phyloP scores from a whole-genome alignment of 2,113 vertebrate genomes.

The Pseudopipra pipra region DNA sequence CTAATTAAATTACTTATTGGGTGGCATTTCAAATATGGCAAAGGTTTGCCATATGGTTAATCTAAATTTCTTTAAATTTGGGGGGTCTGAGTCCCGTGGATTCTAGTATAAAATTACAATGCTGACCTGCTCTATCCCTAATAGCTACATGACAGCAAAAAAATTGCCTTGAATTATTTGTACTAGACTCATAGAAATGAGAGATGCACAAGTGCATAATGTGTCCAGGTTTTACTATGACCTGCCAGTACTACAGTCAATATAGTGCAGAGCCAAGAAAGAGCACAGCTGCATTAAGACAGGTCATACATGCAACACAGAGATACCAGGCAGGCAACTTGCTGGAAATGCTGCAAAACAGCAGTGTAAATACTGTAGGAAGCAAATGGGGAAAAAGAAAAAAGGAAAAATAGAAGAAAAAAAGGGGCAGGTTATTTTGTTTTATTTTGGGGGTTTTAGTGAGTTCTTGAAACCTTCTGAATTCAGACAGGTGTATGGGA shows the following conservation, averaged over 20 bases:
- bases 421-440: neutral
- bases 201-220: neutral
- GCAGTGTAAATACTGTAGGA: neutral
- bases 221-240: neutral
- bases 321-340: neutral
- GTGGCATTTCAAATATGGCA: neutral
- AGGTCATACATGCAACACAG: neutral
- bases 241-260: neutral
- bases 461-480: neutral
- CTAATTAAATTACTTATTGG: neutral
- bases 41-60: neutral
- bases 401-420: accelerated
- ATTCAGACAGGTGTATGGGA: neutral
- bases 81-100: neutral
- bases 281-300: neutral
- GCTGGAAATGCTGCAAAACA: neutral
- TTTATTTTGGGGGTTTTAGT: neutral
- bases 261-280: neutral
- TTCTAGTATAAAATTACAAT: neutral
- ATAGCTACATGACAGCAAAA: neutral
- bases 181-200: neutral
- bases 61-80: neutral
- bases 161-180: neutral
- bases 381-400: accelerated
- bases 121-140: neutral